Evolutionary conservation across 2,797 vertebrate genomes (phyloP).

Genomic region (Margarornis squamiger): DNA sequence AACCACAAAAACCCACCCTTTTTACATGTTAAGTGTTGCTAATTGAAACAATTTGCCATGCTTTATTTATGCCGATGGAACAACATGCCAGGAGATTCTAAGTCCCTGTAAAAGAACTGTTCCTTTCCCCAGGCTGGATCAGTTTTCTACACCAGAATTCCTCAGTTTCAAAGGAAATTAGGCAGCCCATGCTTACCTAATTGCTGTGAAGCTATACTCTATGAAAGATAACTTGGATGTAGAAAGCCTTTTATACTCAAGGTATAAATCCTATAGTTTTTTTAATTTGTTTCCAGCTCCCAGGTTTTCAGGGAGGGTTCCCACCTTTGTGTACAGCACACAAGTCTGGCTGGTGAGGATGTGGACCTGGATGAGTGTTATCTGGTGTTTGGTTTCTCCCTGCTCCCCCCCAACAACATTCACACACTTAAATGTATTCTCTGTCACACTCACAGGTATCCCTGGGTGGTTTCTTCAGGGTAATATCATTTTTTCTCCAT

Average conservation of each 20-base stretch:
- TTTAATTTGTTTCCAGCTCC: not conserved
- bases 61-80: not conserved
- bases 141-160: not conserved
- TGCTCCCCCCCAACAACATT: not conserved
- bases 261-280: not conserved
- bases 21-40: not conserved
- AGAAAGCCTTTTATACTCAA: not conserved
- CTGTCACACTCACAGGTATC: not conserved
- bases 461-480: not conserved
- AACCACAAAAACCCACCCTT: not conserved
- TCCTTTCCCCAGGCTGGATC: not conserved
- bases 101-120: not conserved
- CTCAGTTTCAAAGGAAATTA: not conserved
- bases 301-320: not conserved
- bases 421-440: not conserved
- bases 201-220: not conserved
- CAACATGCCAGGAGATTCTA: not conserved
- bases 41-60: not conserved
- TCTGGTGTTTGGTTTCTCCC: not conserved
- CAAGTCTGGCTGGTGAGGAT: not conserved
- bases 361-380: not conserved
- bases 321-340: not conserved
- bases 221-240: not conserved
- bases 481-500: accelerated
- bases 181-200: not conserved